Conservation (phyloP, 2,797 vertebrate genomes). For the Pangasius macronema region DNA sequence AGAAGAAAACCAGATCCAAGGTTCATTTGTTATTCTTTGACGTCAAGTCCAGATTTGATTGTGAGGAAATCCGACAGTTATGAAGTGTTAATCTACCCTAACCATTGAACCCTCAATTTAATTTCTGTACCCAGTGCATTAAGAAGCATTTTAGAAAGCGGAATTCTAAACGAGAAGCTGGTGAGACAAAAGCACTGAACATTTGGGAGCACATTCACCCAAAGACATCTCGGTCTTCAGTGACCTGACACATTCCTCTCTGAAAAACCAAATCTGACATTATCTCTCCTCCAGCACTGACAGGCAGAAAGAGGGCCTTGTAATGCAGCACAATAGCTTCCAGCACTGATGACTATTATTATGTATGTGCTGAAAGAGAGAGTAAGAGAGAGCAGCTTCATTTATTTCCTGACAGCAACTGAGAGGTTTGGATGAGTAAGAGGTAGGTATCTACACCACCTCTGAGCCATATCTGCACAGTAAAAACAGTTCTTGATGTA, state of each 20-base stretch:
- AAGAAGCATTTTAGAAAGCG: background rate
- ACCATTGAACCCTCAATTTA: background rate
- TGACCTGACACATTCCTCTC: constrained; percentile 51
- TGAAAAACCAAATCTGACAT: constrained; percentile 47
- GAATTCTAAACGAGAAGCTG: constrained; percentile 11
- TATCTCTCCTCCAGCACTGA: constrained; percentile 39
- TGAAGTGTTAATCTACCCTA: background rate
- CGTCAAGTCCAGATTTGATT: background rate
- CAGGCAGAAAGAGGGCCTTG: constrained; percentile 26
- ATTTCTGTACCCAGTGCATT: background rate
- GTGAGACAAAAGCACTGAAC: constrained; percentile 22
- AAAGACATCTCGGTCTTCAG: constrained; percentile 22
- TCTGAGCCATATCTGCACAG: constrained; percentile 16
- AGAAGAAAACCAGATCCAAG: background rate
- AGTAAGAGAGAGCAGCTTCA: background rate
- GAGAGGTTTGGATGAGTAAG: constrained; percentile 10
- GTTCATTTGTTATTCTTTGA: background rate
- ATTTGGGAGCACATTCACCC: constrained; percentile 44
- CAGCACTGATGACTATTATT: constrained; percentile 38
- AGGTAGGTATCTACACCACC: constrained; percentile 22
- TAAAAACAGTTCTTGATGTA: constrained; percentile 19
- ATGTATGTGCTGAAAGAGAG: constrained; percentile 13
- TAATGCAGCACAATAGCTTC: constrained; percentile 36
- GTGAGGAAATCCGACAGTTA: background rate
- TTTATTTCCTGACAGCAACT: constrained; percentile 11